Conservation (phyloP, 2,888 invertebrate species). For the Agapostemon virescens region DNA sequence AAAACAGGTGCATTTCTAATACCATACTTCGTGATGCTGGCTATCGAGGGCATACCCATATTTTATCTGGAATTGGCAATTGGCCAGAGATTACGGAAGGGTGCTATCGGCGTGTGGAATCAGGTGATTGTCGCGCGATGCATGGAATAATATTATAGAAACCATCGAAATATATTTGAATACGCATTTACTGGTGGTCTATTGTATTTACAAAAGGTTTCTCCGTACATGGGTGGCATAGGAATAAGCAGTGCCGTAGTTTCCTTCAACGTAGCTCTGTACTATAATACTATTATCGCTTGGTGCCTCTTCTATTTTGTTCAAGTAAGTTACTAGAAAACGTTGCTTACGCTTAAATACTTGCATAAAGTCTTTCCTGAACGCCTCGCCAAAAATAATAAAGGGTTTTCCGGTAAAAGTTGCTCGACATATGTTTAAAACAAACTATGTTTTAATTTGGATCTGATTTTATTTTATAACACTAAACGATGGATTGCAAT, state of each 20-base stretch:
- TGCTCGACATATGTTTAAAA: not conserved
- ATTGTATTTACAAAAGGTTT: conserved; percentile 81
- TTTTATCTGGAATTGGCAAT: conserved; percentile 97
- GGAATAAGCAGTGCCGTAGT: conserved; percentile 97
- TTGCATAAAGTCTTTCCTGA: not conserved
- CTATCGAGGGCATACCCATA: conserved; percentile 96
- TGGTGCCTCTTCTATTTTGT: conserved; percentile 98
- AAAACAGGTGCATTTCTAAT: conserved; percentile 93
- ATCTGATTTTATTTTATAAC: not conserved
- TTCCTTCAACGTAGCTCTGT: conserved; percentile 96
- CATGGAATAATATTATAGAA: not conserved
- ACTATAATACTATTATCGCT: conserved; percentile 98
- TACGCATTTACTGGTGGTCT: not conserved
- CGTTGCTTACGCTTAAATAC: not conserved
- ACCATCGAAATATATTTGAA: not conserved
- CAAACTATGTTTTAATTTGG: not conserved
- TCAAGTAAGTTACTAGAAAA: conserved; percentile 81
- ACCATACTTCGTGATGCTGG: conserved; percentile 97
- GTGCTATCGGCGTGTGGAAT: conserved; percentile 97
- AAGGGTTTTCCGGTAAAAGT: not conserved
- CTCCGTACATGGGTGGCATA: conserved; percentile 92
- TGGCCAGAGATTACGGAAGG: conserved; percentile 95
- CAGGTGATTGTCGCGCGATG: conserved; percentile 80
- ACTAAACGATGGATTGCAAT: not conserved
- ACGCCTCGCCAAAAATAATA: not conserved